A percentile compares a stretch with the other conserved stretches of the same genome.
phyloP scores from a whole-genome alignment of 2,113 vertebrate genomes.

The Cariama cristata region DNA sequence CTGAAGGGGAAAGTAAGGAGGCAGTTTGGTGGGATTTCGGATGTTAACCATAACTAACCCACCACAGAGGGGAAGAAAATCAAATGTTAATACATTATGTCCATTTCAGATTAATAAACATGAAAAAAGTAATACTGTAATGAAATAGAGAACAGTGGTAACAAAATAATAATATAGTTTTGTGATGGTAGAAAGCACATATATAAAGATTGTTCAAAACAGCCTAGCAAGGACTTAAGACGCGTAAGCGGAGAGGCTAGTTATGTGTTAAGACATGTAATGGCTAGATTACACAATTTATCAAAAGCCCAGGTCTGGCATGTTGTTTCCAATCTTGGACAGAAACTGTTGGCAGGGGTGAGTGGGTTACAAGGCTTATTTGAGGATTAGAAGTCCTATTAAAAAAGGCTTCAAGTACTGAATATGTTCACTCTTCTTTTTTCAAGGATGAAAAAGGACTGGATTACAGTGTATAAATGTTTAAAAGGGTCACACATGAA shows the following conservation, averaged over 20 bases:
- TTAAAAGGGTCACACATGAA: constrained; percentile 15
- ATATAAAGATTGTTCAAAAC: not conserved
- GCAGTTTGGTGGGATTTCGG: not conserved
- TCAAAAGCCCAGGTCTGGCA: not conserved
- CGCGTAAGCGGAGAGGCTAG: not conserved
- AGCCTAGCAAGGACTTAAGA: not conserved
- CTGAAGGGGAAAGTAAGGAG: not conserved
- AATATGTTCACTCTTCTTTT: not conserved
- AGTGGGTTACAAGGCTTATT: not conserved
- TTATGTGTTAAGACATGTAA: not conserved
- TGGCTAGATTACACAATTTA: not conserved
- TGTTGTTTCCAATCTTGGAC: not conserved
- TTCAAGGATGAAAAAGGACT: not conserved
- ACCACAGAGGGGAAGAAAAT: not conserved
- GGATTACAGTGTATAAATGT: constrained; percentile 1
- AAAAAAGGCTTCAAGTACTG: not conserved
- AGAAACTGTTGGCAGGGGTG: not conserved
- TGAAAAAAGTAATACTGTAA: not conserved
- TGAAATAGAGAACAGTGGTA: not conserved
- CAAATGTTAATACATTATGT: not conserved
- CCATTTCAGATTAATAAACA: not conserved
- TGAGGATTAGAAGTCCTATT: constrained; percentile 15
- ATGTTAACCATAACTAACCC: not conserved
- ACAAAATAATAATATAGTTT: not conserved
- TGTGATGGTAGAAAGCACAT: not conserved